Base-by-base conservation (phyloP, 2,888 invertebrate genomes). In the Creontiades dilutus region DNA sequence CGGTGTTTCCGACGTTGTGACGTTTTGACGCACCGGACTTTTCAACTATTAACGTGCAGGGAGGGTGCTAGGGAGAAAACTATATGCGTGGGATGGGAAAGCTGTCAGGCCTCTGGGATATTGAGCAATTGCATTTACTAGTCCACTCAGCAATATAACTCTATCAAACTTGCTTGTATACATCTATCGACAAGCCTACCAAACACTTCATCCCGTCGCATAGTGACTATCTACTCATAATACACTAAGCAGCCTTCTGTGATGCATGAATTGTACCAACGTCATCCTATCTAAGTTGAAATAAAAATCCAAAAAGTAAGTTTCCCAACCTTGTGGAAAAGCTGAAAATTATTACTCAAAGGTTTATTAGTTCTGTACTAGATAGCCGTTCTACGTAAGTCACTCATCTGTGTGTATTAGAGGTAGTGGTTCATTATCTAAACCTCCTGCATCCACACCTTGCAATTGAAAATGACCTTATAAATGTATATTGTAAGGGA, bases 31-130 rank as follows among this genome's bases (percentile, higher is more conserved):
- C 14, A 28, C 16, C 23, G 75, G 75, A 75, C 19, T 76, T 27
- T 76, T 37, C 28, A 76, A 76, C 76, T 27, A 76, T 27, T 76
- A 76, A 76, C 76, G 23, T n/a, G n/a, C n/a, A n/a, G n/a, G n/a
- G n/a, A n/a, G 76, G 7, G 37, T 23, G 12, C 16, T 11, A 27
- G 76, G 78, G 28, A 78, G 47, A 78, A 47, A 68, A 68, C 68
- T 68, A 68, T 68, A 68, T 68, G 68, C 23, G 19, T 27, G 7
- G 68, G 12, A 68, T 68, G 68, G 68, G 19, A 68, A 27, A 11
- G 68, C 68, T 68, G 68, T 23, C 68, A 68, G n/a, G 68, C n/a
- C 19, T 61, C 68, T 68, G 68, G 27, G 14, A 9, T 61, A 68
- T 27, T 23, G 68, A 27, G 23, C 68, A 23, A 68, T 68, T 23